Percentiles rank a stretch among this genome's conserved stretches.
These are phyloP conservation scores for Ginglymostoma cirratum DNA, from an alignment of 2,113 vertebrate species.

Conservation along the genomic window DNA sequence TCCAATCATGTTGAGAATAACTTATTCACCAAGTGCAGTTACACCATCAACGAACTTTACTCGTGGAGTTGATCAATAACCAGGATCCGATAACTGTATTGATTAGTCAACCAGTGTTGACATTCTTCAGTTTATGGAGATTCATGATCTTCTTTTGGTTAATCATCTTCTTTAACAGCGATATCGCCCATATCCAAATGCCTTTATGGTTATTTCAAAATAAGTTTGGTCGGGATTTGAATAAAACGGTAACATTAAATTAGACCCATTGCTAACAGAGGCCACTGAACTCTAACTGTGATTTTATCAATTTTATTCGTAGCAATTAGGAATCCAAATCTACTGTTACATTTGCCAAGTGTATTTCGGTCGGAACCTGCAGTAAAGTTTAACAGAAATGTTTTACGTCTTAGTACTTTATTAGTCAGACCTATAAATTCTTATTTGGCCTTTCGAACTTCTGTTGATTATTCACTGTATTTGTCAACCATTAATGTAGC, in stretches of 20 bases:
- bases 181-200: neutral
- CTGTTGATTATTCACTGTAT: neutral
- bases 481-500: neutral
- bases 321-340: neutral
- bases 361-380: neutral
- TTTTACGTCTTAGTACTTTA: neutral
- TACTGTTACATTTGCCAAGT: neutral
- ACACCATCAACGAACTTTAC: conserved; percentile 23
- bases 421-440: neutral
- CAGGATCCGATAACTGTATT: neutral
- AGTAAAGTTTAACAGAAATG: neutral
- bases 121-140: neutral
- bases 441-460: neutral
- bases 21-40: neutral
- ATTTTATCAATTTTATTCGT: neutral
- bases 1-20: neutral
- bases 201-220: neutral
- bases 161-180: neutral
- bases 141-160: neutral
- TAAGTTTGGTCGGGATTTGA: neutral
- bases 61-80: conserved; percentile 22
- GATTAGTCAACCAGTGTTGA: neutral
- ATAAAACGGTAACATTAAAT: neutral
- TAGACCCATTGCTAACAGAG: neutral
- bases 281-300: neutral